Base-by-base conservation (phyloP, 2,113 vertebrate genomes). In the Geococcyx californianus region DNA sequence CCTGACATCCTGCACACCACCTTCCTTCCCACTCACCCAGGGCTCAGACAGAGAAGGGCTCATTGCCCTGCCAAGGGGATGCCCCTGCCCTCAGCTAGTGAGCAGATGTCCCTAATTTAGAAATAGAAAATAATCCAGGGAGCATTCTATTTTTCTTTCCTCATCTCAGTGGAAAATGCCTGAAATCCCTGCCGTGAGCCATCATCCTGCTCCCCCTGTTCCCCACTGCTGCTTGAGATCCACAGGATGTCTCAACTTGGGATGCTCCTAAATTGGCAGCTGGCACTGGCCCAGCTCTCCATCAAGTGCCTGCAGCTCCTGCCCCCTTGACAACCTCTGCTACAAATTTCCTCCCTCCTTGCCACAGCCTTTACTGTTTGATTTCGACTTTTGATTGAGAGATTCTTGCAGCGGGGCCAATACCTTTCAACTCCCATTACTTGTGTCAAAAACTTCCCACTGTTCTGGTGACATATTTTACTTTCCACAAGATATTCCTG, bases 171-270 rank as follows among this genome's bases (percentile, higher is more conserved):
- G 16, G 54, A 16, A 59, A 76, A 34, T 2, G 13, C 31, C 52
- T 34, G 38, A 68, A 56, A 36, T 23, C 59, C 40, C 36, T 8
- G 0, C 20, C 4, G 6, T 4, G 64, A 25, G 28, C 51, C 4
- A 0, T n/a, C 4, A 1, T 12, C 45, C 51, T 1, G 13, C 33
- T 47, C 13, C 19, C 21, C 23, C 12, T 4, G 2, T 29, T 40
- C 36, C 36, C 18, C 18, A 1, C 8, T 26, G 26, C 58, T 13
- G 21, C 28, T 56, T 2, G 5, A n/a, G 24, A 70, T 40, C 51
- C 3, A 6, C 13, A 3, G 47, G 54, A 34, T 9, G 33, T 44
- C 72, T 76, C 58, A 17, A 36, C 60, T 21, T 2, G 6, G 24
- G 52, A 44, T 31, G 47, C 12, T 56, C 66, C 13, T 20, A 1